Base-by-base conservation (phyloP, 2,113 vertebrate genomes). In the Phalacrocorax carbo region DNA sequence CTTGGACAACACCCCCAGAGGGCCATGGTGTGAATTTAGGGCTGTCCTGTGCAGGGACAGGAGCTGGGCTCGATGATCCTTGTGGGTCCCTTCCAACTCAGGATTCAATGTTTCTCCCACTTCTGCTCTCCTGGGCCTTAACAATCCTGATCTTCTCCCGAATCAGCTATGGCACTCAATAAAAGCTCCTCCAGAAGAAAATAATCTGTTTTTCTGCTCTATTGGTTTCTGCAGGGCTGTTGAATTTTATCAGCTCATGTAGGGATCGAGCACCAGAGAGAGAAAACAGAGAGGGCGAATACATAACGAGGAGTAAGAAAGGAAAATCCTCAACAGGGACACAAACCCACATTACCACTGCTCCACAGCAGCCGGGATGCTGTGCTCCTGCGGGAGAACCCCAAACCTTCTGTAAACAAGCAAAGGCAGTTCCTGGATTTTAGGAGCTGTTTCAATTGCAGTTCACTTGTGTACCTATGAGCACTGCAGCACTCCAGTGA, bases 391-490 rank as follows among this genome's bases (percentile, higher is more conserved):
- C 62, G 44, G 57, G 40, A 58, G 26, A 60, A 16, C 44, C 49
- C 52, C 1, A 0, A 9, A 9, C 3, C 66, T 38, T 27, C 69
- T 32, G 19, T 8, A 22, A 69, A 54, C 36, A 55, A 16, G 5
- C 38, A 72, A 30, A 66, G 20, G n/a, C 17, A 36, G 34, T 5
- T 36, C 23, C 38, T 68, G 46, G 42, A 27, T 51, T 88, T 82
- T 10, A 55, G 61, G 27, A 85, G 61, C 40, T 32, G 22, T 62
- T 77, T 61, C 23, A 26, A 1, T 2, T 38, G 25, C 29, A 19
- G 27, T 17, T 79, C 21, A 13, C 22, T 29, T 20, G 16, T 14
- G 8, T 15, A 23, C 18, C 25, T 51, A 5, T 13, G n/a, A 46
- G 21, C 32, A 16, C 30, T 29, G 38, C 38, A 46, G n/a, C 1